phyloP scores from a whole-genome alignment of 2,797 vertebrate genomes.

The Esox masquinongy region DNA sequence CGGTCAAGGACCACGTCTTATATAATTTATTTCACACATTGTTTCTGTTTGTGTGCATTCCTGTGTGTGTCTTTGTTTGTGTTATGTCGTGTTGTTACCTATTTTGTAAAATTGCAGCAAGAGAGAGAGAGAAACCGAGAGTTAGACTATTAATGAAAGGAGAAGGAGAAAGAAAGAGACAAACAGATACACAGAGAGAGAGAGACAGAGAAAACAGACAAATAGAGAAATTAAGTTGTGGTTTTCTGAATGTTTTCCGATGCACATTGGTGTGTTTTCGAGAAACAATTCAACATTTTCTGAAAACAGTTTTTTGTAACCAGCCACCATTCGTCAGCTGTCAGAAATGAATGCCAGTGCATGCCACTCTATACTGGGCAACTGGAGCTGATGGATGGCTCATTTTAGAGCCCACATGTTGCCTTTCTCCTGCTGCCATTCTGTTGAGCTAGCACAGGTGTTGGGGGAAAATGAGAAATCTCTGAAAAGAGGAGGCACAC shows the following conservation, averaged over 20 bases:
- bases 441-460: neutral
- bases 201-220: neutral
- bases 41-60: neutral
- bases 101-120: neutral
- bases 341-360: slow-evolving; percentile 13
- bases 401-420: slow-evolving; percentile 54
- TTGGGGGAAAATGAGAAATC: neutral
- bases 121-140: neutral
- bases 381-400: slow-evolving; percentile 21
- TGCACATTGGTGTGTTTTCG: slow-evolving; percentile 37
- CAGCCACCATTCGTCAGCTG: slow-evolving; percentile 18
- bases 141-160: neutral
- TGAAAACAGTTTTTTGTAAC: neutral
- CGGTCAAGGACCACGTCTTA: slow-evolving; percentile 69
- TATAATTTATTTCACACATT: slow-evolving; percentile 24
- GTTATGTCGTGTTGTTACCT: neutral
- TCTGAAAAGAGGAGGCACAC: slow-evolving; percentile 5
- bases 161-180: neutral
- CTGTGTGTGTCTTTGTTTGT: neutral
- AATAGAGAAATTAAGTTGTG: neutral
- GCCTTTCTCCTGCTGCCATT: slow-evolving; percentile 12
- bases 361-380: slow-evolving; percentile 19
- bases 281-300: slow-evolving; percentile 12
- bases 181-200: neutral
- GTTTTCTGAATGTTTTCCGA: slow-evolving; percentile 35